Evolutionary conservation across 2,797 vertebrate genomes (phyloP).

Genomic region (Crocidura indochinensis): DNA sequence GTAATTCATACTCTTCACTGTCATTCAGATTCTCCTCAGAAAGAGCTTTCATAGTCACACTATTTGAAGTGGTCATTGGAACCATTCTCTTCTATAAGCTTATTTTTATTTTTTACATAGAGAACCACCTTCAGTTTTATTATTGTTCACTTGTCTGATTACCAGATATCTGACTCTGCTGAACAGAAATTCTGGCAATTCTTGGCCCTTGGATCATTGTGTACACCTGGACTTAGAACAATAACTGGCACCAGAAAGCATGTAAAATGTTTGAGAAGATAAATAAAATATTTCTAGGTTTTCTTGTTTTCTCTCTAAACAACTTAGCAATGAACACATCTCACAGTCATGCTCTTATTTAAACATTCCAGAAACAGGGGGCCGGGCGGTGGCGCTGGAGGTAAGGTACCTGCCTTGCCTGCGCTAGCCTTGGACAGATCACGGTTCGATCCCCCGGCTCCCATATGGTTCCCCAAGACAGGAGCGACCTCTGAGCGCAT

Average conservation of each 20-base stretch:
- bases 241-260: not conserved
- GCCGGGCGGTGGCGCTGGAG: too few species aligned
- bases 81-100: not conserved
- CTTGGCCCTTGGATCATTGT: not conserved
- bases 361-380: too few species aligned
- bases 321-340: not conserved
- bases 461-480: too few species aligned
- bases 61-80: not conserved
- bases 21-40: constrained; percentile 16
- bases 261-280: constrained; percentile 38
- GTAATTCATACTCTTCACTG: not conserved
- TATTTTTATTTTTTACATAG: not conserved
- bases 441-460: too few species aligned
- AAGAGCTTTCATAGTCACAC: not conserved
- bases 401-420: too few species aligned
- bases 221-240: not conserved
- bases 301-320: constrained; percentile 40
- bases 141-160: not conserved
- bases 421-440: too few species aligned
- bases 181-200: not conserved
- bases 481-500: too few species aligned
- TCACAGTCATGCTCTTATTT: not conserved
- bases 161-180: not conserved
- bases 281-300: constrained; percentile 25
- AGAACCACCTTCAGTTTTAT: not conserved